Conservation (phyloP, 1,140 invertebrate species). For the Panonychus citri region DNA sequence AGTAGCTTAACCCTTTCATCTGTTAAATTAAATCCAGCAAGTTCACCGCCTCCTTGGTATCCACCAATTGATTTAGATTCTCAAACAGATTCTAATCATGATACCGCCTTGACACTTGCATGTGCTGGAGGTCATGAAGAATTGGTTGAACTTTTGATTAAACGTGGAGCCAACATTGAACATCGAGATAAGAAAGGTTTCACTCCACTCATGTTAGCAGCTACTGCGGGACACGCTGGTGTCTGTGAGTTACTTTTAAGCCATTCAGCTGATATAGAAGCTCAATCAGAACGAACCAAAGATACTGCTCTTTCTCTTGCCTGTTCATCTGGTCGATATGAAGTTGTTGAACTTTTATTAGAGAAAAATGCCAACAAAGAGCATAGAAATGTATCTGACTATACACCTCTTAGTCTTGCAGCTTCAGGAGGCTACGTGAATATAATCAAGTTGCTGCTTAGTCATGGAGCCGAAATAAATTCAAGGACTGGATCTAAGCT, state of each 20-base stretch:
- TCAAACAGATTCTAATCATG: constrained; percentile 91
- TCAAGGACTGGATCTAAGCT: constrained; percentile 85
- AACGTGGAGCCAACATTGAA: constrained; percentile 75
- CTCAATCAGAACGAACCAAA: constrained; percentile 93
- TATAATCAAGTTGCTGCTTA: constrained; percentile 75
- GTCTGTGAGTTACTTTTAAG: constrained; percentile 62
- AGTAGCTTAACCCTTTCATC: neutral
- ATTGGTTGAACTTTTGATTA: constrained; percentile 67
- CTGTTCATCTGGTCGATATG: constrained; percentile 86
- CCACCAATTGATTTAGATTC: constrained; percentile 57
- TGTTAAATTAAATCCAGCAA: neutral
- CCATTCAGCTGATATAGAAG: constrained; percentile 81
- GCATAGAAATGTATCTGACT: constrained; percentile 96
- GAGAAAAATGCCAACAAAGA: constrained; percentile 80
- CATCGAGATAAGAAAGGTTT: constrained; percentile 98
- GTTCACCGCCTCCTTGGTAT: constrained; percentile 10
- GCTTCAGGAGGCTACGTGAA: constrained; percentile 96
- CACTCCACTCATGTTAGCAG: constrained; percentile 85
- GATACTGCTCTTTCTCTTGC: constrained; percentile 92
- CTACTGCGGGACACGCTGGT: constrained; percentile 74
- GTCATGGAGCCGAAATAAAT: constrained; percentile 88
- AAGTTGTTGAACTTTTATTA: constrained; percentile 78
- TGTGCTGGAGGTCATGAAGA: constrained; percentile 92
- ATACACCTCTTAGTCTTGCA: constrained; percentile 88
- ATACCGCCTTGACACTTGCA: constrained; percentile 80